Evolutionary conservation across 2,888 invertebrate species (phyloP), one percentile per base, ranked within the genome.

Genomic region (Metopia argyrocephala): DNA sequence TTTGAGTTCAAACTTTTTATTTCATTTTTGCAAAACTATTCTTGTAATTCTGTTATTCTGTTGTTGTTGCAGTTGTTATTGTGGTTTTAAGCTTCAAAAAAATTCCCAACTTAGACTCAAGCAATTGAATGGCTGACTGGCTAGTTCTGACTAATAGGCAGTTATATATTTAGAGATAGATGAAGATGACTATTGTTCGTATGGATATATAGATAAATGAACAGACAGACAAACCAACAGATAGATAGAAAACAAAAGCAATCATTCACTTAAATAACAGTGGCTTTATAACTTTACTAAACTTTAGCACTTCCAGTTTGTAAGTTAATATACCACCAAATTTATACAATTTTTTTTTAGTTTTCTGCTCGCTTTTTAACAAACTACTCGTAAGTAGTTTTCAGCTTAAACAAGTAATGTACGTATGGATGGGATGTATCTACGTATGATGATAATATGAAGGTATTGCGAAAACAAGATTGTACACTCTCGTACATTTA

Each of bases 291-390:
- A 69, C 65, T 66, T 78, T 57, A 66, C 70, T 75, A 70, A 78
- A 78, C 78, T 78, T 78, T 81, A 71, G 74, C 81, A 75, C 81
- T 81, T 81, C 70, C 70, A 81, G 78, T 75, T 78, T 66, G 52
- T 66, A 27, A 76, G 80, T 70, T 74, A 78, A 74, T 78, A 66
- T 74, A 69, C 71, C 57, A 64, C 48, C 50, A 50, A 65, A 61
- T 62, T 21, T 59, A 45, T 21, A 50, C 31, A 12, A 31, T 12
- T 12, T 12, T 12, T 9, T 3, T 31, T 38, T 1, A 3, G 12
- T 38, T 15, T 38, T 15, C 12, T 15, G 38, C 15, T n/a, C n/a
- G n/a, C 38, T 38, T 15, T 15, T 38, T 38, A 38, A 9, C 38
- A n/a, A n/a, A n/a, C n/a, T n/a, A n/a, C n/a, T n/a, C n/a, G n/a